These are phyloP conservation scores for Silurus asotus DNA, from an alignment of 2,113 vertebrate genomes.

Conservation along the genomic window DNA sequence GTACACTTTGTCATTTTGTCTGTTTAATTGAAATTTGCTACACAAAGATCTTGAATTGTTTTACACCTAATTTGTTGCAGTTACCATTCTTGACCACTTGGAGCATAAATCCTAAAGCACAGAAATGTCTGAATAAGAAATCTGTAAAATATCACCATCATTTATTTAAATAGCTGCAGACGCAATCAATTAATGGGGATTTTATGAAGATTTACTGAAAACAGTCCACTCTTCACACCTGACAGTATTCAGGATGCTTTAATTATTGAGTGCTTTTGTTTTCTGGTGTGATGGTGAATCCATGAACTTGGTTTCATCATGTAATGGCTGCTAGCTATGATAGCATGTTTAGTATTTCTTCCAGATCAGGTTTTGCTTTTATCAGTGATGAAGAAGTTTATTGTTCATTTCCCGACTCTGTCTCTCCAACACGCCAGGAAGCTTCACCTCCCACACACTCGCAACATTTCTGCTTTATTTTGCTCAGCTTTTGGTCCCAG, in stretches of 20 bases:
- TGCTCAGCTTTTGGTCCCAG: background rate
- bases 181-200: background rate
- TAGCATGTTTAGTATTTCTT: background rate
- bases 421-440: background rate
- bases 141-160: background rate
- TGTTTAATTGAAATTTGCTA: too few species aligned
- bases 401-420: background rate
- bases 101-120: background rate
- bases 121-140: too few species aligned
- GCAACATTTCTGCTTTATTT: background rate
- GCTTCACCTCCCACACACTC: slow-evolving; percentile 11
- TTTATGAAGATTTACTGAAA: background rate
- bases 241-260: background rate
- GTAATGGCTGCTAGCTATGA: background rate
- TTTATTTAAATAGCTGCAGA: background rate
- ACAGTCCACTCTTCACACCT: too few species aligned
- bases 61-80: background rate
- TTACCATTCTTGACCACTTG: background rate
- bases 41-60: too few species aligned
- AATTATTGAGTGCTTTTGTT: background rate
- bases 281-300: background rate
- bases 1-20: too few species aligned
- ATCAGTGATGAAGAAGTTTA: background rate
- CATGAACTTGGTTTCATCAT: background rate
- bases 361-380: background rate